phyloP scores from a whole-genome alignment of 2,888 invertebrate species.

The Aquatica leii region DNA sequence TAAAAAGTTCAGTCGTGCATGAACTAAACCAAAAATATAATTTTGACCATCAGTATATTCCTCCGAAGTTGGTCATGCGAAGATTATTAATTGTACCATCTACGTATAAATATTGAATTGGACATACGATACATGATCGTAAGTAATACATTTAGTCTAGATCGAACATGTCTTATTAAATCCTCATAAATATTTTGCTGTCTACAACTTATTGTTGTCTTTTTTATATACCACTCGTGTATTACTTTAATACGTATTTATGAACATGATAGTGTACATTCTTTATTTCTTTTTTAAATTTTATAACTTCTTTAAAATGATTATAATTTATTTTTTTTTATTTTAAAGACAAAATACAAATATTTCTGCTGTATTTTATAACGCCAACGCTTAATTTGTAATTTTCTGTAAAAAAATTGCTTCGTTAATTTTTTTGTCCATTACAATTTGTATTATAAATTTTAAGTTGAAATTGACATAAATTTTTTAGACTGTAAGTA shows the following conservation, averaged over 20 bases:
- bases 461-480: no score
- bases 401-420: no score
- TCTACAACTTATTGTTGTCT: slow-evolving; percentile 37
- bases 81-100: slow-evolving; percentile 30
- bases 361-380: no score
- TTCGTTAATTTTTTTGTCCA: no score
- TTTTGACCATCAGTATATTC: slow-evolving; percentile 9
- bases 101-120: slow-evolving; percentile 31
- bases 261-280: no score
- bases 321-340: no score
- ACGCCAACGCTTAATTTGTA: no score
- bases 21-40: slow-evolving; percentile 10
- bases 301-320: no score
- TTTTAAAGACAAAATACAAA: no score
- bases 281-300: no score
- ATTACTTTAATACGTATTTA: neutral
- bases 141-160: slow-evolving; percentile 36
- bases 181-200: slow-evolving; percentile 40
- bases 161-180: slow-evolving; percentile 43
- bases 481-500: no score
- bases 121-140: slow-evolving; percentile 33
- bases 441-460: no score
- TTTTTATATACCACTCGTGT: slow-evolving; percentile 26
- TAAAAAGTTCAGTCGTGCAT: slow-evolving; percentile 7
- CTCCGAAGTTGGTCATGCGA: slow-evolving; percentile 30